Conservation (phyloP, 1,140 invertebrate species). For the Caenorhabditis elegans region WBcel235 BX284605.5:20580001-20580500, state of each 20-base stretch:
- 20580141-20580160: no score
- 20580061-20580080: no score
- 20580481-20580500: constrained; percentile 26
- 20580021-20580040: no score
- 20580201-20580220: background rate
- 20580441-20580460: background rate
- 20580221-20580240: constrained; percentile 35
- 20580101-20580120: no score
- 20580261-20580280: constrained; percentile 30
- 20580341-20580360: constrained; percentile 30
- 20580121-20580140: no score
- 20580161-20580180: no score
- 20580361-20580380: constrained; percentile 41
- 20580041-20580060: no score
- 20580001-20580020: no score
- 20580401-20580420: constrained; percentile 37
- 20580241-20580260: constrained; percentile 32
- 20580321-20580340: constrained; percentile 11
- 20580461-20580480: background rate
- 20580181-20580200: no score
- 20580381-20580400: constrained; percentile 15
- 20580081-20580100: no score
- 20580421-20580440: constrained; percentile 33
- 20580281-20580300: constrained; percentile 37
- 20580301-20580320: background rate